Conservation (phyloP, 2,888 invertebrate genomes). For the Apotomis capreana region DNA sequence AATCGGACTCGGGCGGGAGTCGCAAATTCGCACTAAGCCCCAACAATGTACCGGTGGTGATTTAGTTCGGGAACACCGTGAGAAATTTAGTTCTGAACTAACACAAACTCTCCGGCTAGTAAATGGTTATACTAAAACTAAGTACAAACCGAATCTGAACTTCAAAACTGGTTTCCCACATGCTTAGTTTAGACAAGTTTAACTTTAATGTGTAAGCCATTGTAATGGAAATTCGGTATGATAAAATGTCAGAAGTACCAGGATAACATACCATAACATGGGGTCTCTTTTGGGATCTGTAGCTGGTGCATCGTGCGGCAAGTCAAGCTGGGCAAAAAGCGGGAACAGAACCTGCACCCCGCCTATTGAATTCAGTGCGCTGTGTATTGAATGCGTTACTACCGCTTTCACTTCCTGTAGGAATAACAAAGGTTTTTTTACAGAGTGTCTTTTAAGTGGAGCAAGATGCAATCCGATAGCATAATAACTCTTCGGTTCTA, state of each 20-base stretch:
- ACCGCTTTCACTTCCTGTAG: conserved; percentile 99
- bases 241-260: conserved; percentile 38
- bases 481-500: too few relatives aligned
- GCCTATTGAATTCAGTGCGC: conserved; percentile 99
- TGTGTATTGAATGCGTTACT: conserved; percentile 99
- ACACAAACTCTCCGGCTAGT: conserved; percentile 15
- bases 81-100: conserved; percentile 48
- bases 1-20: conserved; percentile 53
- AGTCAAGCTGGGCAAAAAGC: conserved; percentile 97
- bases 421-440: conserved; percentile 42
- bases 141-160: conserved; percentile 21
- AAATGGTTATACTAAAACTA: conserved; percentile 21
- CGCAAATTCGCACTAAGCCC: conserved; percentile 46
- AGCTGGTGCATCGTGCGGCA: conserved; percentile 92
- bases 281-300: conserved; percentile 93
- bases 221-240: not conserved
- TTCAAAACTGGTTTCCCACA: conserved; percentile 14
- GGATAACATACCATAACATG: conserved; percentile 89
- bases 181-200: conserved; percentile 18
- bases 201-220: not conserved
- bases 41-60: conserved; percentile 45
- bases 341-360: conserved; percentile 99
- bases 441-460: too few relatives aligned
- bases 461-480: too few relatives aligned
- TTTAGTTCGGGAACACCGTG: conserved; percentile 47